Percentiles rank a stretch among this genome's conserved stretches.
These are phyloP conservation scores for Rhinoderma darwinii DNA, from an alignment of 2,113 vertebrate species.

Conservation along the genomic window DNA sequence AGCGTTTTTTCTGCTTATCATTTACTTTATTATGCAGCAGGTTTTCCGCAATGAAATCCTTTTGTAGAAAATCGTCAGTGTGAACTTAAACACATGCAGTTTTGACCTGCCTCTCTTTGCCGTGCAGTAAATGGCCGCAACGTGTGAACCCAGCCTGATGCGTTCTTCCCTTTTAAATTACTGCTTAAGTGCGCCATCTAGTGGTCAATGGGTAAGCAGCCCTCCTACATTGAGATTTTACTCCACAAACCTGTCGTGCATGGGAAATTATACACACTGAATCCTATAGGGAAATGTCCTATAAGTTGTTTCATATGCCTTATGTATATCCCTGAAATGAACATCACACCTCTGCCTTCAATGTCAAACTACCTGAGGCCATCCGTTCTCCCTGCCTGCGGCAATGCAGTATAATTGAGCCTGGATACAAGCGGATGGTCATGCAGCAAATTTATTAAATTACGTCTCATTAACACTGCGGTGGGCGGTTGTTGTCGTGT, in stretches of 20 bases:
- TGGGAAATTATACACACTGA: not conserved
- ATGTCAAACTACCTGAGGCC: not conserved
- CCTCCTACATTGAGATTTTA: not conserved
- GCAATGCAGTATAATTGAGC: not conserved
- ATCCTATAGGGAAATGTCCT: not conserved
- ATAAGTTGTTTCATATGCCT: not conserved
- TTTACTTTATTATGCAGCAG: no score
- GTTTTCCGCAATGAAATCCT: no score
- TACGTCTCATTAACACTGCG: not conserved
- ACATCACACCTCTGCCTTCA: not conserved
- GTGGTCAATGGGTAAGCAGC: not conserved
- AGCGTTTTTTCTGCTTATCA: no score
- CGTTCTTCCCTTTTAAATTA: no score
- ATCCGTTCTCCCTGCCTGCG: not conserved
- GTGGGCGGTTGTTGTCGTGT: not conserved
- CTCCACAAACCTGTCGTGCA: not conserved
- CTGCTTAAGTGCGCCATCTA: no score
- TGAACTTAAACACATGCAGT: no score
- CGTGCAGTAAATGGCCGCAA: no score
- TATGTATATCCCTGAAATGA: not conserved
- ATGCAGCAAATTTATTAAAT: not conserved
- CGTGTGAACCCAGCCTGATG: no score
- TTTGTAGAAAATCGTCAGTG: no score
- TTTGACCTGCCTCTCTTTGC: no score
- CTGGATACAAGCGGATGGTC: not conserved